phyloP scores from a whole-genome alignment of 2,113 vertebrate species.

The Eptesicus fuscus region DNA sequence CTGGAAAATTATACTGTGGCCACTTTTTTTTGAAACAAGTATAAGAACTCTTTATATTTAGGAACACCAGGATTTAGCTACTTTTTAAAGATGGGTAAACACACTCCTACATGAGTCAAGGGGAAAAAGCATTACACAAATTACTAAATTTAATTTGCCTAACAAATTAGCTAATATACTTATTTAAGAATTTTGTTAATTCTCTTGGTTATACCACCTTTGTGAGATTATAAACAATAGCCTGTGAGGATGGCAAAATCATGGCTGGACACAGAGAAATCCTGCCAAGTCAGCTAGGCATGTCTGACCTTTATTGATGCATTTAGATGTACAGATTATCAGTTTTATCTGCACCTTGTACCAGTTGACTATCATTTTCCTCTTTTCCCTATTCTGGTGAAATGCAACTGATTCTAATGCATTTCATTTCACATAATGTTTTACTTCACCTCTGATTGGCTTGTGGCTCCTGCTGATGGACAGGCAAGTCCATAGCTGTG shows the following conservation, averaged over 20 bases:
- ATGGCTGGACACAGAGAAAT: neutral
- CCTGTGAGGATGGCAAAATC: neutral
- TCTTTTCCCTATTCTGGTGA: neutral
- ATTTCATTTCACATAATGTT: conserved; percentile 49
- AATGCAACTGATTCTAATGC: conserved; percentile 51
- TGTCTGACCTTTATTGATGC: neutral
- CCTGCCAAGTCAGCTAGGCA: neutral
- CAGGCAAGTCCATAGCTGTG: conserved; percentile 57
- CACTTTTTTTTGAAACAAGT: neutral
- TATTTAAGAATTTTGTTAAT: neutral
- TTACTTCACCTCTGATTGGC: conserved; percentile 66
- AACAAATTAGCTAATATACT: neutral
- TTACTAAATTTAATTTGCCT: neutral
- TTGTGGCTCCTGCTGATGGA: conserved; percentile 64
- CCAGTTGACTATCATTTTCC: neutral
- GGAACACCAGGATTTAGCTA: neutral
- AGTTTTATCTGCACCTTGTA: neutral
- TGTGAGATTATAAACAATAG: neutral
- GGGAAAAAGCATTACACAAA: neutral
- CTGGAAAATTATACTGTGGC: neutral
- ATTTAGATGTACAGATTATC: neutral
- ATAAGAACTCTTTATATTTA: neutral
- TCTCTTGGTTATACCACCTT: neutral
- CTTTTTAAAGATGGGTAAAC: neutral
- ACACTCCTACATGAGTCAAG: neutral